Evolutionary conservation across 2,797 vertebrate genomes (phyloP).

Genomic region (Eupleurogrammus muticus): DNA sequence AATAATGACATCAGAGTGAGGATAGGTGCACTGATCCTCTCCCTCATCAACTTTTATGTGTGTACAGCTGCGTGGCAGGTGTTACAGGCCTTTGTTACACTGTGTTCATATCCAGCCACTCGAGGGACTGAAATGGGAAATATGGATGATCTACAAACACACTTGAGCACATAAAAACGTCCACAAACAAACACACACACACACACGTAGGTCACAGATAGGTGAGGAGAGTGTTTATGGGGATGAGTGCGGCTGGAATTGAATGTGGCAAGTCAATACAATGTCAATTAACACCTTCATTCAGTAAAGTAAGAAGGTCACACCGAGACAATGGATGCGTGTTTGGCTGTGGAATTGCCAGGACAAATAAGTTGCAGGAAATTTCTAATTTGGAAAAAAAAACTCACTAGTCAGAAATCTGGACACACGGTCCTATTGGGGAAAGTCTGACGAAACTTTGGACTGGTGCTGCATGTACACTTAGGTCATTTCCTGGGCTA

Average conservation of each 20-base stretch:
- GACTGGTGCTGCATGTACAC: neutral
- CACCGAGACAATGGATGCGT: neutral
- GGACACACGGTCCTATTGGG: neutral
- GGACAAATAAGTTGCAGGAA: slow-evolving; percentile 29
- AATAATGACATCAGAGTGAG: slow-evolving; percentile 32
- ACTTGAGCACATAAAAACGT: slow-evolving; percentile 11
- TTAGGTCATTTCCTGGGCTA: slow-evolving; percentile 23
- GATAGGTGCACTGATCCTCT: slow-evolving; percentile 26
- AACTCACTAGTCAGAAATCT: neutral
- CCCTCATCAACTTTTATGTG: slow-evolving; percentile 18
- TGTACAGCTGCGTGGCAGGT: slow-evolving; percentile 34
- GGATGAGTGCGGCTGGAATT: slow-evolving; percentile 21
- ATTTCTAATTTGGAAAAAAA: slow-evolving; percentile 1
- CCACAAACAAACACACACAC: slow-evolving; percentile 9
- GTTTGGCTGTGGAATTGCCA: slow-evolving; percentile 10
- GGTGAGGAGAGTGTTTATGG: slow-evolving; percentile 39
- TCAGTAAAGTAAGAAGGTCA: slow-evolving; percentile 23
- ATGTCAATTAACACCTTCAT: slow-evolving; percentile 13
- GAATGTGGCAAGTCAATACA: slow-evolving; percentile 22
- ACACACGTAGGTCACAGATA: slow-evolving; percentile 41
- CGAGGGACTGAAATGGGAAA: slow-evolving; percentile 29
- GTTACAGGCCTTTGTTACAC: slow-evolving; percentile 48
- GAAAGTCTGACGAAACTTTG: too few relatives aligned
- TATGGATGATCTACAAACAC: slow-evolving; percentile 40
- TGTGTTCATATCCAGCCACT: slow-evolving; percentile 40